Base-by-base conservation (phyloP, 2,888 invertebrate species). In the Cacoxenus indagator region DNA sequence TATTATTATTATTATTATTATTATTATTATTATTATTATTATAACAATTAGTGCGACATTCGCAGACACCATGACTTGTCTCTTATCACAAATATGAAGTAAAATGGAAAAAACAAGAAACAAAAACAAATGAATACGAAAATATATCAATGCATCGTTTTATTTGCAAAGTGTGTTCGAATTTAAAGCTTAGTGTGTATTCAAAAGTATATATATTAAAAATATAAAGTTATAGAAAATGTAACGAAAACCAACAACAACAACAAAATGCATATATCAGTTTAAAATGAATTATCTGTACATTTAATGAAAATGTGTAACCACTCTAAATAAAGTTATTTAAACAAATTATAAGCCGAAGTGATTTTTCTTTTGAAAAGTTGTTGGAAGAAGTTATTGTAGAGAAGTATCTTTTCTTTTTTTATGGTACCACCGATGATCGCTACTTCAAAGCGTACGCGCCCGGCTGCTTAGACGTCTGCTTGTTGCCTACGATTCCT, bases 151-250 rank as follows among this genome's bases (percentile, higher is more conserved):
- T 64, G 26, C 54, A 68, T 68, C 67, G 70, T 72, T 76, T 81
- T 71, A 76, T 83, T 81, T 73, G 75, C 69, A 81, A 83, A 81
- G 77, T 82, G 82, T 82, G 82, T 82, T 83, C 83, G 83, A 83
- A 84, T 84, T 83, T 84, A 81, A 77, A 74, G 74, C 77, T 79
- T 79, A 79, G 75, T 77, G 74, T 62, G 45, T 62, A 62, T 62
- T 31, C 9, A 62, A 71, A 73, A 73, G 66, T 17, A 70, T 67
- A 71, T 51, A 19, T 55, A 51, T 48, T 55, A 54, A 65, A 45
- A 55, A 64, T 67, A 70, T 17, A 65, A 67, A 45, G 17, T 17
- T 17, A 51, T 29, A 64, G 11, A 65, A 51, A 19, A 27, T 31
- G 4, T 2, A 51, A 29, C 27, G 46, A 62, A 55, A 64, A 51